phyloP scores from a whole-genome alignment of 2,797 vertebrate genomes.

The Anguilla anguilla region DNA sequence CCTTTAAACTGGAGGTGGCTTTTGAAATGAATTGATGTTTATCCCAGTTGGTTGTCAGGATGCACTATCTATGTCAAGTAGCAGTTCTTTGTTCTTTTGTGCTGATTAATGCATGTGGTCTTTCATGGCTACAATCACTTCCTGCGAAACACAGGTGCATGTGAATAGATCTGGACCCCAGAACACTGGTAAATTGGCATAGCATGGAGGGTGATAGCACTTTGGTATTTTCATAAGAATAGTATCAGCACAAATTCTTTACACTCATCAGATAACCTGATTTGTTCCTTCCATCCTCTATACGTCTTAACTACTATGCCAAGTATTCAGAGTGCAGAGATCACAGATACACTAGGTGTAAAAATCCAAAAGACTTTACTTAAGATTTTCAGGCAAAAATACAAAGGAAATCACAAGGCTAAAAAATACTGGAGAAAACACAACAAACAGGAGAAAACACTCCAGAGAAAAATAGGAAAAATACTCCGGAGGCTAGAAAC shows the following conservation, averaged over 20 bases:
- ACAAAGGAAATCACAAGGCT: too few species aligned
- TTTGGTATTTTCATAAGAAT: neutral
- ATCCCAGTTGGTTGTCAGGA: constrained; percentile 38
- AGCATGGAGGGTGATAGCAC: neutral
- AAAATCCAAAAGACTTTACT: too few species aligned
- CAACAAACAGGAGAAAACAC: too few species aligned
- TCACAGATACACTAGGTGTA: too few species aligned
- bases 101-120: constrained; percentile 46
- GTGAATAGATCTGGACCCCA: constrained; percentile 35
- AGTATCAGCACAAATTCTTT: constrained; percentile 23
- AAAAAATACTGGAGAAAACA: too few species aligned
- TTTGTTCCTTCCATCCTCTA: too few species aligned
- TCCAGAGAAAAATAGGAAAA: too few species aligned
- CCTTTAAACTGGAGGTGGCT: constrained; percentile 19
- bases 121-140: constrained; percentile 36
- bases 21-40: constrained; percentile 24
- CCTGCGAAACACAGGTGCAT: constrained; percentile 34
- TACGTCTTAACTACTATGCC: too few species aligned
- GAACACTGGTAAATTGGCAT: constrained; percentile 9
- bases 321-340: too few species aligned
- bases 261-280: neutral
- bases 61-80: constrained; percentile 35
- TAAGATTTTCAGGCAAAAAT: too few species aligned
- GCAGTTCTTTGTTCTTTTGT: constrained; percentile 30
- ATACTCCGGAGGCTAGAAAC: too few species aligned